These are phyloP conservation scores for Acipenser ruthenus DNA, from an alignment of 2,797 vertebrate genomes.

Conservation along the genomic window DNA sequence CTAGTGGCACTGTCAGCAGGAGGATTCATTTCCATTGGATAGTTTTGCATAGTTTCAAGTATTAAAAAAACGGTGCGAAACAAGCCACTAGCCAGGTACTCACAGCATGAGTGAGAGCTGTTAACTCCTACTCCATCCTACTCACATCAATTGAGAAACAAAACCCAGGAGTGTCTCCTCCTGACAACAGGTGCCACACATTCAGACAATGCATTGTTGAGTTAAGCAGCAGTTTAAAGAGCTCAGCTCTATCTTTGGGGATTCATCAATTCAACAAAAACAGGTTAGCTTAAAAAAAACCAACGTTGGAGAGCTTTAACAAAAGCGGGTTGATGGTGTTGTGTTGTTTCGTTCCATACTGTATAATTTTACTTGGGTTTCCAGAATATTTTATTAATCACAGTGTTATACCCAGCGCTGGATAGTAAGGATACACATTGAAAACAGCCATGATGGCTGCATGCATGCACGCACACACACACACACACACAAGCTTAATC, in stretches of 20 bases:
- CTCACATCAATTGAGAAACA: slow-evolving; percentile 28
- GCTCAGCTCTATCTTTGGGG: slow-evolving; percentile 27
- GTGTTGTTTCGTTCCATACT: too few relatives aligned
- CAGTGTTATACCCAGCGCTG: too few relatives aligned
- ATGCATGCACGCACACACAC: not conserved
- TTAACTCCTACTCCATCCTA: slow-evolving; percentile 34
- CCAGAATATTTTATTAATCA: too few relatives aligned
- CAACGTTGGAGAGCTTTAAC: not conserved
- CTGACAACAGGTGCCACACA: slow-evolving; percentile 26
- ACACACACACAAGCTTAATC: slow-evolving; percentile 2
- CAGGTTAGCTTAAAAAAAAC: slow-evolving; percentile 21
- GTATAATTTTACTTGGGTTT: too few relatives aligned
- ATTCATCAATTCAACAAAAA: slow-evolving; percentile 30
- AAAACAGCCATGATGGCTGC: not conserved
- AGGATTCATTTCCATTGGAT: too few relatives aligned
- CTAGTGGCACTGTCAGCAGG: too few relatives aligned
- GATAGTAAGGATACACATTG: too few relatives aligned
- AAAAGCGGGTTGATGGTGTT: too few relatives aligned
- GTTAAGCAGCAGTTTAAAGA: slow-evolving; percentile 20
- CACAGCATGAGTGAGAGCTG: slow-evolving; percentile 24
- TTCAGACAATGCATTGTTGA: slow-evolving; percentile 21
- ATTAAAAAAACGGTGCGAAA: too few relatives aligned
- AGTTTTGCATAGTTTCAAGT: too few relatives aligned
- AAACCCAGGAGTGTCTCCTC: slow-evolving; percentile 25
- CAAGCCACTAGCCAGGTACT: too few relatives aligned